These are phyloP conservation scores for Diplodus sargus DNA, from an alignment of 2,797 vertebrate species.

Conservation along the genomic window DNA sequence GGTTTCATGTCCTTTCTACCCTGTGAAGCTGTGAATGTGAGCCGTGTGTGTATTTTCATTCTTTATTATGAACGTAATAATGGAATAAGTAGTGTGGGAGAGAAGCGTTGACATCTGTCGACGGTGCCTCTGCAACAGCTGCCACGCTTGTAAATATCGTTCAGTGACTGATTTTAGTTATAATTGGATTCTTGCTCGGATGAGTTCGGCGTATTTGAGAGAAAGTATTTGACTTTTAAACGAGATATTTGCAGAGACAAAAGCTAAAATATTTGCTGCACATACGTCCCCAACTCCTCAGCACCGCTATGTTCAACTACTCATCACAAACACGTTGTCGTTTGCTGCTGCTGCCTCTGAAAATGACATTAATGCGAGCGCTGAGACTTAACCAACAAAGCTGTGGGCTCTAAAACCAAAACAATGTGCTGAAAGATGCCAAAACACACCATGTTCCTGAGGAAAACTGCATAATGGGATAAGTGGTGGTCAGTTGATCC, in stretches of 20 bases:
- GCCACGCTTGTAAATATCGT: neutral
- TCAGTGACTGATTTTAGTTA: neutral
- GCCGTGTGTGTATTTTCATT: neutral
- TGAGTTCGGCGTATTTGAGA: slow-evolving; percentile 3
- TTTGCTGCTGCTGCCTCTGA: neutral
- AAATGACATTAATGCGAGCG: too few relatives aligned
- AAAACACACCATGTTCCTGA: too few relatives aligned
- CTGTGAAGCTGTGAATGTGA: neutral
- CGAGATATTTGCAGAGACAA: neutral
- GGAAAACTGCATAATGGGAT: neutral
- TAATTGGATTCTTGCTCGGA: neutral
- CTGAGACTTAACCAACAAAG: too few relatives aligned
- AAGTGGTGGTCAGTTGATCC: neutral
- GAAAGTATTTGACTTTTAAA: neutral
- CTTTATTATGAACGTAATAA: neutral
- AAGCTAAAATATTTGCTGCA: neutral
- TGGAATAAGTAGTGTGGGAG: neutral
- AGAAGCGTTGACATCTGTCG: neutral
- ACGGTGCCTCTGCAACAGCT: neutral
- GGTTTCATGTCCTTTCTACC: too few relatives aligned
- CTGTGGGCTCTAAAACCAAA: neutral
- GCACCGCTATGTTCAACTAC: neutral
- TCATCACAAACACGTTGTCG: neutral
- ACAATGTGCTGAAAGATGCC: neutral
- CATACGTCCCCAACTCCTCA: neutral